phyloP scores from a whole-genome alignment of 2,888 invertebrate genomes.

The Heliconius charithonia region DNA sequence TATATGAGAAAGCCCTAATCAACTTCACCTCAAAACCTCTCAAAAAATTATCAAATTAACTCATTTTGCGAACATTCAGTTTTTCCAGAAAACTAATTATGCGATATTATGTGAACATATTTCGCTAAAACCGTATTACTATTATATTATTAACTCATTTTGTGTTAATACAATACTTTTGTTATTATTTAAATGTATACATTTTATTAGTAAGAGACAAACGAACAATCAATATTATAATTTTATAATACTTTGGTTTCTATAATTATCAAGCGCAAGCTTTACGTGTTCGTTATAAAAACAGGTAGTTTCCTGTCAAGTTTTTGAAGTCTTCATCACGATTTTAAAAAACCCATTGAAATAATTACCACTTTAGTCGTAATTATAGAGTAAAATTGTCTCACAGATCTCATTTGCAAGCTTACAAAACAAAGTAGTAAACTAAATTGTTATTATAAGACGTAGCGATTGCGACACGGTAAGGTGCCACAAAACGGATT shows the following conservation, averaged over 20 bases:
- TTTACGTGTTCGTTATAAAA: not conserved
- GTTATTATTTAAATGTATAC: no score
- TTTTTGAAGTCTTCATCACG: not conserved
- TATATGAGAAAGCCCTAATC: conserved; percentile 1
- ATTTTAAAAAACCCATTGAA: not conserved
- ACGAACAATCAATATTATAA: not conserved
- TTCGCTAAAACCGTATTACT: not conserved
- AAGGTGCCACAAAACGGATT: conserved; percentile 31
- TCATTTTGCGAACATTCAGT: not conserved
- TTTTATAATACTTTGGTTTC: not conserved
- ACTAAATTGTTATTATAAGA: conserved; percentile 23
- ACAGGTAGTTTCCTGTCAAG: not conserved
- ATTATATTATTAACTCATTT: not conserved
- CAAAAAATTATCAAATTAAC: conserved; percentile 5
- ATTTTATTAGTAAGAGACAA: no score
- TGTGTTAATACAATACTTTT: no score
- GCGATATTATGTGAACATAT: not conserved
- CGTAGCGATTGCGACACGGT: conserved; percentile 30
- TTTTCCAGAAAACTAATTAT: not conserved
- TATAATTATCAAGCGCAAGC: not conserved
- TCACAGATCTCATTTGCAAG: conserved; percentile 33
- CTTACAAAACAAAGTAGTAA: conserved; percentile 39
- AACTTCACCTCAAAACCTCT: conserved; percentile 4
- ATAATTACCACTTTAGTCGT: not conserved
- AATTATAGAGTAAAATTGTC: conserved; percentile 7